A percentile compares a stretch with the other conserved stretches of the same genome.
These are phyloP conservation scores for Emys orbicularis DNA, from an alignment of 2,797 vertebrate genomes.

Conservation along the genomic window DNA sequence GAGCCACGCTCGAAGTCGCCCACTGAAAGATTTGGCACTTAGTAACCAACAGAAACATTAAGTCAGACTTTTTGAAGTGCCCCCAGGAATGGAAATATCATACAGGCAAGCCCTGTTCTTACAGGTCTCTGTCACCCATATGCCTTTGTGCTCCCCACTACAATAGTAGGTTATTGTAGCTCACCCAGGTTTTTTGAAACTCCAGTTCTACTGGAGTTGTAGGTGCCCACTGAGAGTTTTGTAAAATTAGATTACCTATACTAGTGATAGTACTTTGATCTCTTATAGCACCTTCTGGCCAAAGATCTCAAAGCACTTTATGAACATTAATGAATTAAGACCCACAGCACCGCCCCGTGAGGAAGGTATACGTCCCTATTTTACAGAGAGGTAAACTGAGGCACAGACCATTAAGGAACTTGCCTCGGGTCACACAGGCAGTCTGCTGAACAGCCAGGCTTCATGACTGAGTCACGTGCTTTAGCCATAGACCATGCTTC, in stretches of 20 bases:
- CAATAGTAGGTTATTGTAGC: neutral
- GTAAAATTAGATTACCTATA: neutral
- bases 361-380: neutral
- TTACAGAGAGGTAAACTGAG: neutral
- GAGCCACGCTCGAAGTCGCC: too few relatives aligned
- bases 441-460: neutral
- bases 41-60: neutral
- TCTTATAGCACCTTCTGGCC: neutral
- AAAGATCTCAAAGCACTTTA: neutral
- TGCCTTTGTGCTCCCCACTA: neutral
- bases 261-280: neutral
- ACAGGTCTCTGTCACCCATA: neutral
- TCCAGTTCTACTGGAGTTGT: neutral
- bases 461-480: neutral
- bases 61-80: neutral
- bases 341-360: neutral
- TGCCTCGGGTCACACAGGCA: neutral
- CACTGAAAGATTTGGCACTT: neutral
- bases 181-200: neutral
- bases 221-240: neutral
- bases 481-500: rapidly evolving
- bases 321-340: neutral
- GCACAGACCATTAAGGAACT: rapidly evolving
- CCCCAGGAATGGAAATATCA: neutral
- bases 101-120: too few relatives aligned